phyloP scores from a whole-genome alignment of 2,113 vertebrate species.

The Rousettus leschenaultii region DNA sequence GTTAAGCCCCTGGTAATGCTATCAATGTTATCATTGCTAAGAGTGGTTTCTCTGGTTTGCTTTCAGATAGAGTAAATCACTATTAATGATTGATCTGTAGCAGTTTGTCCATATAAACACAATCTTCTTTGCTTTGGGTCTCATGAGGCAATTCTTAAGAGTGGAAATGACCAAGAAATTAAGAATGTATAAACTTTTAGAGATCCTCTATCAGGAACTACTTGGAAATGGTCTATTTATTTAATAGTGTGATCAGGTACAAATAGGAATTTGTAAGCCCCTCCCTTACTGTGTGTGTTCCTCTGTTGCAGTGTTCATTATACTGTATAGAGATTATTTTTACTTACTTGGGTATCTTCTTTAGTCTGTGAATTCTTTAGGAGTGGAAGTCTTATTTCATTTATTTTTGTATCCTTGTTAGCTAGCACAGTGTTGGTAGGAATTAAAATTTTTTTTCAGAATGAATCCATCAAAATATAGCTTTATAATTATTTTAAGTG shows the following conservation, averaged over 20 bases:
- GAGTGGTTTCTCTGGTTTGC: background rate
- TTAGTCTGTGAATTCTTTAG: background rate
- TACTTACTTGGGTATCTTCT: background rate
- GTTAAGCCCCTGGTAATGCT: background rate
- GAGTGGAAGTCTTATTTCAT: background rate
- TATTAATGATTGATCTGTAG: background rate
- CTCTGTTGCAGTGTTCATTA: background rate
- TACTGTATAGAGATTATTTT: background rate
- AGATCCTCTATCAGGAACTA: background rate
- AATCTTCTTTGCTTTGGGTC: background rate
- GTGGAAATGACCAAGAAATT: background rate
- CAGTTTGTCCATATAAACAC: background rate
- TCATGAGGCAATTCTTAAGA: background rate
- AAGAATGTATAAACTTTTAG: background rate
- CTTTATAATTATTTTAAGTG: background rate
- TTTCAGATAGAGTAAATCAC: background rate
- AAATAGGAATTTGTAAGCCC: background rate
- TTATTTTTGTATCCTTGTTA: background rate
- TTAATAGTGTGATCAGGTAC: background rate
- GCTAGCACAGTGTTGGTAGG: background rate
- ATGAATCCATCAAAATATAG: background rate
- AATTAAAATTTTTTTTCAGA: background rate
- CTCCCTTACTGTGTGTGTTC: background rate
- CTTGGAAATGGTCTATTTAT: background rate
- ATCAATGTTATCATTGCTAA: background rate